Conservation (phyloP, 2,113 vertebrate species). For the Orthonyx spaldingii region DNA sequence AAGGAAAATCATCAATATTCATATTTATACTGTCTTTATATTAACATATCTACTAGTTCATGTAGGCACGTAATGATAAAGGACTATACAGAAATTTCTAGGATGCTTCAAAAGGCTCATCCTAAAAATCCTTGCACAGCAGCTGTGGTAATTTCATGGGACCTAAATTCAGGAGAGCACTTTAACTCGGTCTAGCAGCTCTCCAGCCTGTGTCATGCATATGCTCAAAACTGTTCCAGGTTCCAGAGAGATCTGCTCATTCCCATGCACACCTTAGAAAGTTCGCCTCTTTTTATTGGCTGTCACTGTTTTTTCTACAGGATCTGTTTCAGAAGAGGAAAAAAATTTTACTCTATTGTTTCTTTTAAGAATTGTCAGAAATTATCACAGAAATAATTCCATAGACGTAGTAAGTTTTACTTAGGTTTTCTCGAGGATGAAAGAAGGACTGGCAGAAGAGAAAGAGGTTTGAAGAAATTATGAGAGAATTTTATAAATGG, state of each 20-base stretch:
- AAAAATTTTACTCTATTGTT: background rate
- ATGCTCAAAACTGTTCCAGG: background rate
- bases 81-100: background rate
- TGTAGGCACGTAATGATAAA: background rate
- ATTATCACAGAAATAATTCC: background rate
- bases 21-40: background rate
- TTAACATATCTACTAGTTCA: background rate
- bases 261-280: background rate
- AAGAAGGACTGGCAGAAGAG: background rate
- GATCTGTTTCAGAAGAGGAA: background rate
- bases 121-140: background rate
- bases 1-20: conserved; percentile 3
- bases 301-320: background rate
- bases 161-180: background rate
- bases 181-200: background rate
- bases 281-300: background rate
- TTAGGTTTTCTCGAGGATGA: background rate
- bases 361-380: background rate
- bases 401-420: background rate
- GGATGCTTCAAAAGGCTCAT: background rate
- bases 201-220: background rate
- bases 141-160: background rate
- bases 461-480: background rate
- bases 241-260: background rate
- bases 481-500: conserved; percentile 4